Base-by-base conservation (phyloP, 2,797 vertebrate genomes). In the Crocodylus rhombifer region DNA sequence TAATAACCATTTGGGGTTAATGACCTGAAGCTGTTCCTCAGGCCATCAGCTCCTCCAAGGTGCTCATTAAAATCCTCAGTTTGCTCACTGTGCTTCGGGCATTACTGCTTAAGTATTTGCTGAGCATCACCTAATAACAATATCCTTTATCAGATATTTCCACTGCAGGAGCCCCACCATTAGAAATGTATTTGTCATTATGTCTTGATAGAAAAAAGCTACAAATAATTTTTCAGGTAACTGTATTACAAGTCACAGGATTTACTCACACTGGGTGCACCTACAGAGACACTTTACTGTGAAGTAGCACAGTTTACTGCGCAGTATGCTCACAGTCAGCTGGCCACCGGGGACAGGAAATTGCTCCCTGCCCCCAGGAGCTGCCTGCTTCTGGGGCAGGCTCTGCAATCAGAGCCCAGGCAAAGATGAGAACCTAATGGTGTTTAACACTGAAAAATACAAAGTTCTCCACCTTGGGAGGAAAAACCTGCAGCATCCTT, bases 11-110 rank as follows among this genome's bases (percentile, higher is more conserved):
- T 91, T 92, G 86, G 90, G 91, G 69, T 93, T 95, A 96, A 65
- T 95, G 95, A 91, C 96, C 92, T 94, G 92, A 88, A 77, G 92
- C 92, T 94, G 1, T 92, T 76, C 94, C 56, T 92, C 79, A 95
- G 81, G 92, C 86, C 94, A 87, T 92, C 92, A 91, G 23, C 76
- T 96, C 93, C 88, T 95, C 88, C 88, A 83, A 84, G 88, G 83
- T 95, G 91, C 86, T 95, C 89, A 75, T 95, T 97, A 92, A 51
- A 95, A 92, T 95, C 92, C 87, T 80, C 82, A 86, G 95, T 80
- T 90, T 97, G 80, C 64, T 21, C 60, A 82, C 6, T 77, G 61
- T 81, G 58, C 71, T 93, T 94, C 89, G 84, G 56, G 96, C 94
- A 77, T 28, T 94, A 64, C 92, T 92, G 91, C 86, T 95, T 85